Evolutionary conservation across 2,888 invertebrate genomes (phyloP).

Genomic region (Diarsia rubi): DNA sequence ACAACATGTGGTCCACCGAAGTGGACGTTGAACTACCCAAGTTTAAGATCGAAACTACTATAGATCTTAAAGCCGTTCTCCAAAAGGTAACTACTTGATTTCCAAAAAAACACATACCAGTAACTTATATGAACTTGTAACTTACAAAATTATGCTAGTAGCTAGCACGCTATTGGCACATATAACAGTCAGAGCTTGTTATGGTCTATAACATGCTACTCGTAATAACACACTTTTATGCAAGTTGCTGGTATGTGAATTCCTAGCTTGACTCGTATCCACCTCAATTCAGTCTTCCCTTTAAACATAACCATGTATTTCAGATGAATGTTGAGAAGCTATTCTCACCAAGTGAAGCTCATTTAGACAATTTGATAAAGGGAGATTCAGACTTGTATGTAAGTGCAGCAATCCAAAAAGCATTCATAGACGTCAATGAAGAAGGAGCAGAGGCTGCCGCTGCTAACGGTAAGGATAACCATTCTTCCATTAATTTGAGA

Average conservation of each 20-base stretch:
- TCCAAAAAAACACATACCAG: background rate
- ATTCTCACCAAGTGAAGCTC: constrained; percentile 83
- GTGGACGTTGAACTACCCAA: constrained; percentile 93
- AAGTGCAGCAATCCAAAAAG: constrained; percentile 94
- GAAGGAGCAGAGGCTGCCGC: constrained; percentile 96
- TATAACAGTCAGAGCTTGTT: background rate
- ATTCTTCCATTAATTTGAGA: background rate
- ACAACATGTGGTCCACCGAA: constrained; percentile 83
- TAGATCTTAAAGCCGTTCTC: constrained; percentile 91
- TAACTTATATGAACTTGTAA: background rate
- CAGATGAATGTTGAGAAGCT: constrained; percentile 76
- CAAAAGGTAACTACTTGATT: constrained; percentile 87
- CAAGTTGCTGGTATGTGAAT: background rate
- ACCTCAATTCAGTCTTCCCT: background rate
- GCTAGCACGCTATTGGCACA: background rate
- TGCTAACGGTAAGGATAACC: constrained; percentile 92
- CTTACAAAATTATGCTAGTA: background rate
- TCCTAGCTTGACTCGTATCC: background rate
- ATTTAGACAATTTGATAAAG: constrained; percentile 92
- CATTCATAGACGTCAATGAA: constrained; percentile 96
- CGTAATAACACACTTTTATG: background rate
- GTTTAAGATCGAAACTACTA: constrained; percentile 94
- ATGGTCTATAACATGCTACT: background rate
- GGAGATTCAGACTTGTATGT: constrained; percentile 87
- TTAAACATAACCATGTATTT: constrained; percentile 14